phyloP scores from a whole-genome alignment of 2,113 vertebrate species.

The Diglossa brunneiventris region DNA sequence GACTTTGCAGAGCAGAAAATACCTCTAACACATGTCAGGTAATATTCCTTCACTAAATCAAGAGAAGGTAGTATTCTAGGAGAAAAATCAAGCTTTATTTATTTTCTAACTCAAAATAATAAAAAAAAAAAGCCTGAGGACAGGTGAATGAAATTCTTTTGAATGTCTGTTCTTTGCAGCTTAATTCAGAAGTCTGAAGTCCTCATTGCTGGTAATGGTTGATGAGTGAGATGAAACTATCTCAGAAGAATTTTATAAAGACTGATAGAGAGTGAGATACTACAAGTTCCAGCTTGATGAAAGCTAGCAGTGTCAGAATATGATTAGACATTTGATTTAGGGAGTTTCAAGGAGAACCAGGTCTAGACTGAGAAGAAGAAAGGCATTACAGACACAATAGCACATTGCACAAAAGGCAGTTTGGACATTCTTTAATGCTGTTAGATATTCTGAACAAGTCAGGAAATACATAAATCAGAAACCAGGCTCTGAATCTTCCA shows the following conservation, averaged over 20 bases:
- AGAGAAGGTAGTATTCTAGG: not conserved
- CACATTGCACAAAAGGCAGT: not conserved
- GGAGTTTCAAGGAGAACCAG: not conserved
- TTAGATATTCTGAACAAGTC: not conserved
- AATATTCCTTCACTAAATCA: not conserved
- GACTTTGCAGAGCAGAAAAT: not conserved
- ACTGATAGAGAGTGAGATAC: not conserved
- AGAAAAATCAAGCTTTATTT: not conserved
- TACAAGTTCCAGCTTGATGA: not conserved
- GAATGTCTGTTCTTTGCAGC: not conserved
- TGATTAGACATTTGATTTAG: not conserved
- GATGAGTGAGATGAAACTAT: not conserved
- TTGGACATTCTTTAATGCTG: constrained; percentile 31
- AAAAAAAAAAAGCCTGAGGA: not conserved
- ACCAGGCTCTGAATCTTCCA: not conserved
- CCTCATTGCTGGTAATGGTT: not conserved
- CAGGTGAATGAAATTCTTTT: not conserved
- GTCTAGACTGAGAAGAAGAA: not conserved
- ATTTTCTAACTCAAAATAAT: not conserved
- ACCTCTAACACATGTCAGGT: not conserved
- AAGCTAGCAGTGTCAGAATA: not conserved
- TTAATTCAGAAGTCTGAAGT: not conserved
- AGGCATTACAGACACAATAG: not conserved
- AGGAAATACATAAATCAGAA: not conserved
- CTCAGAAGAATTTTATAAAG: not conserved